Base-by-base conservation (phyloP, 2,113 vertebrate genomes). In the Hemicordylus capensis region DNA sequence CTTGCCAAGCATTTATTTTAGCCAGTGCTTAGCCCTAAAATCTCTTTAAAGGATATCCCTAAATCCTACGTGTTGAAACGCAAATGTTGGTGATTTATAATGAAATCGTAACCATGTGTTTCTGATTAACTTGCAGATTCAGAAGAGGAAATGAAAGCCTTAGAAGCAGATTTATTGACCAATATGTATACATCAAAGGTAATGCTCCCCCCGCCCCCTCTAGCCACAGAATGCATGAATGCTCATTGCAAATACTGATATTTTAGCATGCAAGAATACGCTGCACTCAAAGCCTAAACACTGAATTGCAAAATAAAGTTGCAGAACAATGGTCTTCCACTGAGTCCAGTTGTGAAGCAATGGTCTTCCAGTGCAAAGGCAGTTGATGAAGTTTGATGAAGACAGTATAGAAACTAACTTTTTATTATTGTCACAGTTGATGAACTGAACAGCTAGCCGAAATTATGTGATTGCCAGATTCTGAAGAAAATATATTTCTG, bases 121-220 rank as follows among this genome's bases (percentile, higher is more conserved):
- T 96, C 91, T 95, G 67, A 85, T 97, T 94, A 94, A 80, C 93
- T 90, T 58, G 80, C 96, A 99, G 98, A 98, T 89, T 96, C 97
- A 61, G 97, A 98, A 91, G 97, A 98, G 94, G 97, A 98, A 88
- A 97, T 98, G 95, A 97, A 97, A 93, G 95, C 94, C 0, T 90
- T 98, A 83, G 98, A 98, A 90, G 96, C 97, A 93, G 98, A 99
- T 94, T 96, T 99, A 88, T 95, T 99, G 95, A 97, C 97, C 94
- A 97, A 95, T 93, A 96, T 99, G 93, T 96, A 98, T 90, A 94
- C 97, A 93, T 97, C 98, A 93, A 98, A 98, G 98, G 98, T 99
- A 97, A 87, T 86, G 88, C 75, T 90, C 92, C 91, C 76, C 64
- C 31, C 9, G 12, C 59, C 39, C 59, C 6, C 15, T 94, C 85